These are phyloP conservation scores for Apis cerana DNA, from an alignment of 1,140 invertebrate species.

Conservation along the genomic window DNA sequence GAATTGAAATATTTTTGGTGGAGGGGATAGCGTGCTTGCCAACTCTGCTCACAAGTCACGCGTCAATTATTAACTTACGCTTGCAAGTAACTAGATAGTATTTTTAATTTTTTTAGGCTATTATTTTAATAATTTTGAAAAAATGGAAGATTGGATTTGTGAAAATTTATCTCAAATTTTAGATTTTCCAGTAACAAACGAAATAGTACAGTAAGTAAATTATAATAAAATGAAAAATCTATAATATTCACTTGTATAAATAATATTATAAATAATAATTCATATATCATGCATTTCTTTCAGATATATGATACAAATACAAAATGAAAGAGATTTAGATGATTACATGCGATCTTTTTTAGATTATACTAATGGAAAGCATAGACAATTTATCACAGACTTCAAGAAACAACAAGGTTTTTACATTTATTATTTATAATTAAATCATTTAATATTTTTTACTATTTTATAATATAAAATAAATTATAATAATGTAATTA, in stretches of 20 bases:
- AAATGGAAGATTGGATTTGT: constrained; percentile 83
- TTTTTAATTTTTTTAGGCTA: neutral
- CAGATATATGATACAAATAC: constrained; percentile 85
- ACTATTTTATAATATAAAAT: constrained; percentile 10
- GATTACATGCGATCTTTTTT: constrained; percentile 87
- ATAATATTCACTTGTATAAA: neutral
- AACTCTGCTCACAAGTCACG: too few species aligned
- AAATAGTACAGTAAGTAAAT: constrained; percentile 84
- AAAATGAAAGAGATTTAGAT: constrained; percentile 85
- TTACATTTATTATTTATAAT: constrained; percentile 8
- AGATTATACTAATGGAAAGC: constrained; percentile 84
- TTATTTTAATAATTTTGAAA: neutral
- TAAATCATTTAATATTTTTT: constrained; percentile 15
- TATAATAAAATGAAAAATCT: constrained; percentile 12
- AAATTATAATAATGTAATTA: too few species aligned
- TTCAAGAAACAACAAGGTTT: constrained; percentile 81
- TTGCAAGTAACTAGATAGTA: too few species aligned
- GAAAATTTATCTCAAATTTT: constrained; percentile 83
- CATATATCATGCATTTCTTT: constrained; percentile 57
- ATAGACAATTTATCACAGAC: constrained; percentile 85
- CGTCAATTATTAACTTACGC: neutral
- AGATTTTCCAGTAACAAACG: constrained; percentile 83
- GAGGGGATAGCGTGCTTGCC: too few species aligned
- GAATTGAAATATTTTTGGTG: too few species aligned
- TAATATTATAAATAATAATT: neutral